Percentiles rank a stretch among this genome's conserved stretches.
Conservation (phyloP, 2,113 vertebrate species). For the Pachyramphus minor region DNA sequence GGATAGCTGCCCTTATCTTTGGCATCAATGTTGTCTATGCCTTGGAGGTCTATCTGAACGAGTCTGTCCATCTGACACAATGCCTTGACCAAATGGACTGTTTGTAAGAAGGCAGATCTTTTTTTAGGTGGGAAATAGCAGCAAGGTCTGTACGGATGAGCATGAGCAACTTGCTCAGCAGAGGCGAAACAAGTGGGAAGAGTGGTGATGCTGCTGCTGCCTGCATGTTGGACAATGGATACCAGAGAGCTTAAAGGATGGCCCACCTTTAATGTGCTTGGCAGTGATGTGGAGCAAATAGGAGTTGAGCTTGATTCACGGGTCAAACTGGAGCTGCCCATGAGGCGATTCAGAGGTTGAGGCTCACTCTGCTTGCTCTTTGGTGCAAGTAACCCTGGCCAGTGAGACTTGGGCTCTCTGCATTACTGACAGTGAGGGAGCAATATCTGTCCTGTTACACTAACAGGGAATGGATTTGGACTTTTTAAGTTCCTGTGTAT, state of each 20-base stretch:
- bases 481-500: background rate
- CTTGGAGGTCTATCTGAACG: background rate
- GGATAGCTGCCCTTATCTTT: background rate
- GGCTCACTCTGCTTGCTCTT: background rate
- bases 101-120: background rate
- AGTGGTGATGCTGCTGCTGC: background rate
- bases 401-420: background rate
- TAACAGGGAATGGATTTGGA: background rate
- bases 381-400: background rate
- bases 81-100: background rate
- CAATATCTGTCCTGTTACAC: background rate
- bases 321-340: background rate
- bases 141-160: background rate
- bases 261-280: background rate
- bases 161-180: background rate
- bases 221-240: background rate
- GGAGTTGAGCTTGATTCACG: background rate
- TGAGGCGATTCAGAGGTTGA: background rate
- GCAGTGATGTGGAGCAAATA: background rate
- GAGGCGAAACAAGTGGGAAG: background rate
- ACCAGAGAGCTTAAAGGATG: background rate
- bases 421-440: background rate
- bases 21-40: background rate
- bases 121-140: background rate
- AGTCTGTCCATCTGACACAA: background rate